A percentile compares a stretch with the other conserved stretches of the same genome.
Conservation (phyloP, 2,113 vertebrate genomes). For the Felis chaus region DNA sequence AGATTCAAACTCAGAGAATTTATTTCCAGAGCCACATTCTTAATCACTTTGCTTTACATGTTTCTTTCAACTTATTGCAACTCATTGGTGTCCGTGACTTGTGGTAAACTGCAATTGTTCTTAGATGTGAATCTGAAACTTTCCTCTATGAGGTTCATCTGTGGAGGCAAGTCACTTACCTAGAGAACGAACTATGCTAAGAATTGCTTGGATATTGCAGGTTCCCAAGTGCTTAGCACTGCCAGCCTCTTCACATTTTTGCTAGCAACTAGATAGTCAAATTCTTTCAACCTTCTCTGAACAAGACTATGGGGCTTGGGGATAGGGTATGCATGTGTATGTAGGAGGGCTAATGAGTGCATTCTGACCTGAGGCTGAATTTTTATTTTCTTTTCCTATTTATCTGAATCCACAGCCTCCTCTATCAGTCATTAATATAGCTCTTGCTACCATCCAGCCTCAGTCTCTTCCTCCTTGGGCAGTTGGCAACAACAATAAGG, state of each 20-base stretch:
- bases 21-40: background rate
- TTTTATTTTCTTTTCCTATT: background rate
- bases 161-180: background rate
- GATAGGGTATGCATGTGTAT: background rate
- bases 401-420: background rate
- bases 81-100: background rate
- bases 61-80: background rate
- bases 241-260: background rate
- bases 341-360: background rate
- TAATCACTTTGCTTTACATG: background rate
- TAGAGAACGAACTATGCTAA: background rate
- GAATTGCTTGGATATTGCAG: background rate
- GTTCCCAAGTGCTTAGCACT: background rate
- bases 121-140: background rate
- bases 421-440: background rate
- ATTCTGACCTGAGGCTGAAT: background rate
- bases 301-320: background rate
- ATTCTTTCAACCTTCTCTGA: background rate
- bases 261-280: background rate
- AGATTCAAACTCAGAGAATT: background rate
- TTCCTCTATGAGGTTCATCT: background rate
- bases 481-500: background rate
- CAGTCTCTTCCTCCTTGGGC: background rate
- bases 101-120: background rate
- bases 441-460: background rate